A percentile compares a stretch with the other conserved stretches of the same genome.
These are phyloP conservation scores for Marisa cornuarietis DNA, from an alignment of 1,140 invertebrate genomes.

Conservation along the genomic window DNA sequence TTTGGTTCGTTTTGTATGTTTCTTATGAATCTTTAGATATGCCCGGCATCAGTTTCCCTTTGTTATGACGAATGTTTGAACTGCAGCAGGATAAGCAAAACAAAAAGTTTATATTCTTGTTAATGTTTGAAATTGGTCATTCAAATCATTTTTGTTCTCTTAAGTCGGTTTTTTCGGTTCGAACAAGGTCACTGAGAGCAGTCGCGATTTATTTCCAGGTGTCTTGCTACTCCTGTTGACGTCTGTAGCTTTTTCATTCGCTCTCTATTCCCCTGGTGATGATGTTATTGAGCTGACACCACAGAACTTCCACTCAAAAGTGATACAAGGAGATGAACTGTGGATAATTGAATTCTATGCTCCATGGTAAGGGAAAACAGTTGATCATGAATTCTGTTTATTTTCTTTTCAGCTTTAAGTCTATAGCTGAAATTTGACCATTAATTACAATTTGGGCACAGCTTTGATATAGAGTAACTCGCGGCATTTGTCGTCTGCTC, in stretches of 20 bases:
- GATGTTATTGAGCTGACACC: conserved; percentile 92
- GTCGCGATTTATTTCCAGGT: conserved; percentile 7
- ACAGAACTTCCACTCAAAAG: conserved; percentile 88
- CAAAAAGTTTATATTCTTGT: too few species aligned
- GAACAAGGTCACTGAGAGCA: not conserved
- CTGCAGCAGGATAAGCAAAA: too few species aligned
- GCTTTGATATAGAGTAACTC: too few species aligned
- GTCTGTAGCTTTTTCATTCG: conserved; percentile 67
- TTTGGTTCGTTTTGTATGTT: not conserved
- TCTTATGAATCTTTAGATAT: not conserved
- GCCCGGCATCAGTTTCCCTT: too few species aligned
- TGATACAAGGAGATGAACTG: conserved; percentile 86
- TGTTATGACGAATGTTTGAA: too few species aligned
- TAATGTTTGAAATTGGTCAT: too few species aligned
- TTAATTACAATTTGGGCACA: too few species aligned
- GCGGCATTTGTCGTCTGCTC: too few species aligned
- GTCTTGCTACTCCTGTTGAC: not conserved
- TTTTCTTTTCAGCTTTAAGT: not conserved
- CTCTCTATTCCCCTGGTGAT: conserved; percentile 81
- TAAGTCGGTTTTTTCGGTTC: too few species aligned
- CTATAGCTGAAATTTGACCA: not conserved
- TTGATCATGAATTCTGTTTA: not conserved
- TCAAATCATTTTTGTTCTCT: too few species aligned
- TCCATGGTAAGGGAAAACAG: conserved; percentile 79
- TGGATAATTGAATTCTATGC: conserved; percentile 98